Evolutionary conservation across 1,140 invertebrate species (phyloP).

Genomic region (Harlomillsia oculata): DNA sequence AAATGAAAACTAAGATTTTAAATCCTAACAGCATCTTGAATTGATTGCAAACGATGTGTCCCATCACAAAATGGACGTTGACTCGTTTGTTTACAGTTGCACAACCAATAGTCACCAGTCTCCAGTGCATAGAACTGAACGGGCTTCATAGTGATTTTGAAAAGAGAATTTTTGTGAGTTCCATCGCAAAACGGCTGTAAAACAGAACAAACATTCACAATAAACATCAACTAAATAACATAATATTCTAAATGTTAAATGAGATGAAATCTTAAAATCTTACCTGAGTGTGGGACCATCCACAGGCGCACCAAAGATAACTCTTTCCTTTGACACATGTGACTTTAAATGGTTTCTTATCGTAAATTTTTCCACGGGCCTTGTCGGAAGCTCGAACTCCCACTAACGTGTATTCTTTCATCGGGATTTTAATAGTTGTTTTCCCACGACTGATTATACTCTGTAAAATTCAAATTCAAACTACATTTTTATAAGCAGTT

Average conservation of each 20-base stretch:
- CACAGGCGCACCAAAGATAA: conserved; percentile 93
- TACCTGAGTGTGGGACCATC: conserved; percentile 72
- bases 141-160: conserved; percentile 53
- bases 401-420: no score
- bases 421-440: no score
- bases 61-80: conserved; percentile 97
- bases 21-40: conserved; percentile 27
- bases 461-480: no score
- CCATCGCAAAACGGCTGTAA: conserved; percentile 87
- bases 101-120: conserved; percentile 92
- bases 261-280: not conserved
- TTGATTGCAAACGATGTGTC: conserved; percentile 53
- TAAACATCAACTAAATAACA: not conserved
- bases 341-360: conserved; percentile 81
- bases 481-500: no score
- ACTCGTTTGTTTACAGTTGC: conserved; percentile 94
- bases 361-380: conserved; percentile 70
- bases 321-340: conserved; percentile 61
- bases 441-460: no score
- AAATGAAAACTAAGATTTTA: not conserved
- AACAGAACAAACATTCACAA: conserved; percentile 18
- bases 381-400: no score
- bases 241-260: not conserved
- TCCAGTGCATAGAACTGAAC: conserved; percentile 72
- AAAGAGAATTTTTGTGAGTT: conserved; percentile 64